phyloP scores from a whole-genome alignment of 1,140 invertebrate species.

The Tetramorium parvispinum region DNA sequence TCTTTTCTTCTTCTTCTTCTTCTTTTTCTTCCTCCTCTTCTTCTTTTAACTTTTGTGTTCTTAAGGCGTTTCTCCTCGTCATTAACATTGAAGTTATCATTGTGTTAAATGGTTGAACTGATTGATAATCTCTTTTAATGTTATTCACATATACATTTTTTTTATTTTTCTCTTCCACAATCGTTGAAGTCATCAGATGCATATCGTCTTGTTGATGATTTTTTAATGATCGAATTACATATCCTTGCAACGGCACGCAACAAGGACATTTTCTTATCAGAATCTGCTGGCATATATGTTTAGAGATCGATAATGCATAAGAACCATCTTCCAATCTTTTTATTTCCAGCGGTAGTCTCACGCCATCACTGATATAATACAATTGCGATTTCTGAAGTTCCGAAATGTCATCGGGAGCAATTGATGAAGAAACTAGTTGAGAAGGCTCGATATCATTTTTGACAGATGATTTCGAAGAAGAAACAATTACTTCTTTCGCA shows the following conservation, averaged over 20 bases:
- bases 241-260: slow-evolving; percentile 66
- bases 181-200: background rate
- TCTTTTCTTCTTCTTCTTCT: background rate
- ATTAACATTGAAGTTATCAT: background rate
- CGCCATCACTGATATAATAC: slow-evolving; percentile 79
- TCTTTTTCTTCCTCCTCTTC: background rate
- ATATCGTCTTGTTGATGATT: background rate
- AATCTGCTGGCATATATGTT: slow-evolving; percentile 76
- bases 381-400: slow-evolving; percentile 70
- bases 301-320: slow-evolving; percentile 76
- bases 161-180: background rate
- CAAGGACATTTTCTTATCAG: slow-evolving; percentile 78
- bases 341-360: slow-evolving; percentile 79
- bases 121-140: background rate
- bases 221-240: slow-evolving; percentile 49
- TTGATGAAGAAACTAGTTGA: background rate
- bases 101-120: background rate
- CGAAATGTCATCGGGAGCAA: slow-evolving; percentile 49
- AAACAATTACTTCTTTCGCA: background rate
- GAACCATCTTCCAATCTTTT: slow-evolving; percentile 77
- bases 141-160: background rate
- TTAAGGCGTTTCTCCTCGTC: background rate
- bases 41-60: slow-evolving; percentile 6
- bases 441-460: background rate
- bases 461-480: background rate